Base-by-base conservation (phyloP, 2,113 vertebrate species). In the Phalacrocorax carbo region DNA sequence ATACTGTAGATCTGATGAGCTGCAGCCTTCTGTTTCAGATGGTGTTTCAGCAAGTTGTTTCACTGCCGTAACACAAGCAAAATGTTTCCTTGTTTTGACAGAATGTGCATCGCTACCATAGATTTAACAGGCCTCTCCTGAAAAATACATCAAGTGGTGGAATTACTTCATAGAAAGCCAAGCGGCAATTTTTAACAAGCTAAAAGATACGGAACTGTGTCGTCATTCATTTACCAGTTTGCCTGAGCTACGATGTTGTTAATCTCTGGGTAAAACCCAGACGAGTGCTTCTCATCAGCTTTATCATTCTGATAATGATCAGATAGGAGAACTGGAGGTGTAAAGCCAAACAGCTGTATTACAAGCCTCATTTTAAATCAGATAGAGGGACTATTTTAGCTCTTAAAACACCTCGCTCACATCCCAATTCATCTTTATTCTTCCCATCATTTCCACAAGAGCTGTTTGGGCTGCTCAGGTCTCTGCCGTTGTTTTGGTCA, bases 401-500 rank as follows among this genome's bases (percentile, higher is more conserved):
- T 82, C 20, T 58, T 62, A 23, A 49, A 46, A 38, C 42, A 42
- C 8, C 55, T 58, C 4, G 4, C 34, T 22, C 32, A 11, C 30
- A 46, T 18, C 30, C 51, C 14, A 22, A 57, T 16, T 86, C 14
- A 44, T 72, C 23, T 19, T 29, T 13, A 1, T 55, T 71, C 23
- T 48, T 46, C 54, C 85, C 2, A 1, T 29, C 36, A 54, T 22
- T 29, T 13, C 55, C 30, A 29, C 0, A 5, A 15, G 64, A 81
- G 23, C 7, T 3, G 15, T 42, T 52, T 0, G 1, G 16, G 4
- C 36, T n/a, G 51, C 71, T 46, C 22, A 11, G 71, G 15, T 34
- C 51, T 54, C 55, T n/a, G 76, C 11, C 3, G 0, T 11, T 0
- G 1, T 48, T 66, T 13, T 0, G 1, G 3, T 14, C 9, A 1